These are phyloP conservation scores for Lagopus muta DNA, from an alignment of 2,113 vertebrate species.

Conservation along the genomic window DNA sequence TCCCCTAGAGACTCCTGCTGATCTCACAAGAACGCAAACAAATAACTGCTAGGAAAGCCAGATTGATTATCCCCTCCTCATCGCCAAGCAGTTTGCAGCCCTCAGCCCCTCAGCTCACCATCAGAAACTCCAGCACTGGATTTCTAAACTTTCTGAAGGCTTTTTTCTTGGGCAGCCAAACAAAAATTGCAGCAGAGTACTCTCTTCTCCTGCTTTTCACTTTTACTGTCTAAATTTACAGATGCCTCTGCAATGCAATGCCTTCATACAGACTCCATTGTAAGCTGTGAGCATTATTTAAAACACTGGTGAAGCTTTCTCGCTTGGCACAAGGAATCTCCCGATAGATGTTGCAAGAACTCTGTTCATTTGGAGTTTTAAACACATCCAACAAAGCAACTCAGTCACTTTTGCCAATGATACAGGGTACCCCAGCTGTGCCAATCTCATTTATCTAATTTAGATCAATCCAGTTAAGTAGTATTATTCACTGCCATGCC, in stretches of 20 bases:
- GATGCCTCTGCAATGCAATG: background rate
- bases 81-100: background rate
- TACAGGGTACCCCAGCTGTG: background rate
- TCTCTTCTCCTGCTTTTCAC: background rate
- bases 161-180: background rate
- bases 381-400: background rate
- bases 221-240: background rate
- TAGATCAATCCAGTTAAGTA: background rate
- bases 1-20: background rate
- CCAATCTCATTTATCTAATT: conserved; percentile 25
- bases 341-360: background rate
- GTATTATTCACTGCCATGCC: background rate
- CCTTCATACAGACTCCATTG: background rate
- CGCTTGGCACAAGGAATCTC: background rate
- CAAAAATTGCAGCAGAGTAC: background rate
- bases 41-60: background rate
- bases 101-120: background rate
- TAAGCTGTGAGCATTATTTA: background rate
- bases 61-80: background rate
- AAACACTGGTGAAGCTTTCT: rapidly evolving
- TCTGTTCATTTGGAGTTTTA: background rate
- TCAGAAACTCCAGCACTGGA: background rate
- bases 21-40: background rate
- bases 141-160: background rate
- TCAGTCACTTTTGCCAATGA: background rate